Evolutionary conservation across 2,888 invertebrate genomes (phyloP).

Genomic region (Mythimna pallens): DNA sequence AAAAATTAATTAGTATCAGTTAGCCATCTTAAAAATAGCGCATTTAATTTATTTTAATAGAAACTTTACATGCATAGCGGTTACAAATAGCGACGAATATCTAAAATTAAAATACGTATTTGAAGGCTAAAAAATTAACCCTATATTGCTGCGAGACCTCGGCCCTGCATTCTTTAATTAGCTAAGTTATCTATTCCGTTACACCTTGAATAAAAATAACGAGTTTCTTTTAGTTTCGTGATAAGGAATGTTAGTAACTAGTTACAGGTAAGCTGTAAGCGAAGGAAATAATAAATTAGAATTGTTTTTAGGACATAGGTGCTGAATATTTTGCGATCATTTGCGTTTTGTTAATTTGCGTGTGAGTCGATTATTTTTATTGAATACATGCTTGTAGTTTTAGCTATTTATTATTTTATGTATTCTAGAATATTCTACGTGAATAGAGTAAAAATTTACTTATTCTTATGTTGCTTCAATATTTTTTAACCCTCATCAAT

Average conservation of each 20-base stretch:
- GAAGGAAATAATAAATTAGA: conserved; percentile 62
- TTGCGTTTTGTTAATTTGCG: conserved; percentile 41
- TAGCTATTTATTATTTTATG: neutral
- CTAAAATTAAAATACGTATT: conserved; percentile 54
- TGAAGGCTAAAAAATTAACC: conserved; percentile 45
- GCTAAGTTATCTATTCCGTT: conserved; percentile 59
- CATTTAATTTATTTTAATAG: conserved; percentile 43
- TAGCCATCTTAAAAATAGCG: conserved; percentile 18
- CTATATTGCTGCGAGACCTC: conserved; percentile 34
- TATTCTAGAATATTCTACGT: neutral
- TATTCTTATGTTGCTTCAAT: neutral
- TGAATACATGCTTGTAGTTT: neutral
- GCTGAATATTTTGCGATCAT: conserved; percentile 39
- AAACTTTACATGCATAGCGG: conserved; percentile 52
- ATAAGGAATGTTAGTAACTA: conserved; percentile 61
- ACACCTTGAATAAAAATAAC: conserved; percentile 65
- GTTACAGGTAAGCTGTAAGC: conserved; percentile 44
- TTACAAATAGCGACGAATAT: conserved; percentile 54
- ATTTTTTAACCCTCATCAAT: neutral
- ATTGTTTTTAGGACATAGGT: conserved; percentile 48
- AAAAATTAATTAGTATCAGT: conserved; percentile 29
- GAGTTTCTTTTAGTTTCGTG: conserved; percentile 60
- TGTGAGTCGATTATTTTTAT: conserved; percentile 18
- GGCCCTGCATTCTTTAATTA: conserved; percentile 57
- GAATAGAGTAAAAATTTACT: neutral